These are phyloP conservation scores for Pangasianodon gigas DNA, from an alignment of 2,113 vertebrate species.

Conservation along the genomic window DNA sequence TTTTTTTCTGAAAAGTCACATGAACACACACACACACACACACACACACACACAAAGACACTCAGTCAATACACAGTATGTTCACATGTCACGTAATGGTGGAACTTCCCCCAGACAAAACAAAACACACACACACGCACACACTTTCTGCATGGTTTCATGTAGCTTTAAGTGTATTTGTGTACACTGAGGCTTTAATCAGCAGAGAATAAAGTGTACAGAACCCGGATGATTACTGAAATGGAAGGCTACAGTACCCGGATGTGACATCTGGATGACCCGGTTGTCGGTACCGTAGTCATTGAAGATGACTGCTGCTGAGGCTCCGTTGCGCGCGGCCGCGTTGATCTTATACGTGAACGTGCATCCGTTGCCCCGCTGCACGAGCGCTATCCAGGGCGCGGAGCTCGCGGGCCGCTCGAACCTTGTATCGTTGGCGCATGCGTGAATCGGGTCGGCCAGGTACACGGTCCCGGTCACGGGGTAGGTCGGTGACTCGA, in stretches of 20 bases:
- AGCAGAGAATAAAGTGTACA: not conserved
- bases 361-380: conserved; percentile 81
- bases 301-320: conserved; percentile 82
- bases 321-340: conserved; percentile 72
- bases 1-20: not conserved
- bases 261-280: conserved; percentile 84
- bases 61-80: not conserved
- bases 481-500: conserved; percentile 74
- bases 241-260: conserved; percentile 63
- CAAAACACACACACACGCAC: not conserved
- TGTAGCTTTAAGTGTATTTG: not conserved
- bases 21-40: not conserved
- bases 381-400: conserved; percentile 81
- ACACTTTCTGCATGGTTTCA: not conserved
- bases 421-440: conserved; percentile 67
- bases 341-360: conserved; percentile 81
- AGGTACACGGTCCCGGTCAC: conserved; percentile 72
- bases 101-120: not conserved
- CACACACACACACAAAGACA: not conserved
- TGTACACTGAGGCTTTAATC: not conserved
- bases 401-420: conserved; percentile 53
- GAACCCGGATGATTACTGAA: not conserved
- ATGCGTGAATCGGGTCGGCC: conserved; percentile 65
- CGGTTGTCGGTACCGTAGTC: conserved; percentile 74
- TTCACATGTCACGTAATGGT: not conserved